A percentile compares a stretch with the other conserved stretches of the same genome.
These are phyloP conservation scores for Bombus cullumanus DNA, from an alignment of 1,140 invertebrate genomes.

Conservation along the genomic window DNA sequence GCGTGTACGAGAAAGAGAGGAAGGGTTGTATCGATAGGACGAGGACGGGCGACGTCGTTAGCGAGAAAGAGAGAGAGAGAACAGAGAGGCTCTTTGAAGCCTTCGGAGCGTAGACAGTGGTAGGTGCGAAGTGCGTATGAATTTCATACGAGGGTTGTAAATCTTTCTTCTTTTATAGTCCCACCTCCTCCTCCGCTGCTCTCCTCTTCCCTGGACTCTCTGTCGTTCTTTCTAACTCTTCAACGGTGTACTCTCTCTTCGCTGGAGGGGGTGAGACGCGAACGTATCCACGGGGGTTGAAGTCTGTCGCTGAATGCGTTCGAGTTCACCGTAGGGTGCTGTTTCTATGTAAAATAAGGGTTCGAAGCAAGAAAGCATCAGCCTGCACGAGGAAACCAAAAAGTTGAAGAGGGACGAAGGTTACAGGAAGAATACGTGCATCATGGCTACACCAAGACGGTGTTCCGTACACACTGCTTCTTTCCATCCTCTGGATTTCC, in stretches of 20 bases:
- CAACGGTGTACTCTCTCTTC: not conserved
- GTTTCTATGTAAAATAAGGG: slow-evolving; percentile 61
- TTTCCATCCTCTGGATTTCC: not conserved
- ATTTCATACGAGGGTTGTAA: slow-evolving; percentile 73
- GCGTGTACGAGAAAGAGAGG: not conserved
- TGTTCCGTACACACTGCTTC: slow-evolving; percentile 20
- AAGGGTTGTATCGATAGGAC: slow-evolving; percentile 25
- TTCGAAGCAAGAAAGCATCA: slow-evolving; percentile 36
- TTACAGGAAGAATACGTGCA: slow-evolving; percentile 27
- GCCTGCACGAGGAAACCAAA: slow-evolving; percentile 24
- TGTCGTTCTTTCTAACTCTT: slow-evolving; percentile 26
- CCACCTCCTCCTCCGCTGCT: slow-evolving; percentile 14
- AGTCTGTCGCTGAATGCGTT: slow-evolving; percentile 52
- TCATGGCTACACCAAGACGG: slow-evolving; percentile 43
- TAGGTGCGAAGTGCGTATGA: slow-evolving; percentile 73
- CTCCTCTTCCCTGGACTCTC: slow-evolving; percentile 6
- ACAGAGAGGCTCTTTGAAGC: slow-evolving; percentile 62
- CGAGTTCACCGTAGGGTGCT: slow-evolving; percentile 52
- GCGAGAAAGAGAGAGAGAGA: not conserved
- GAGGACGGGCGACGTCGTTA: not conserved
- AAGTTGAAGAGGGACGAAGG: not conserved
- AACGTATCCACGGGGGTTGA: slow-evolving; percentile 57
- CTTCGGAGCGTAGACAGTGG: slow-evolving; percentile 54
- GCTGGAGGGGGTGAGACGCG: slow-evolving; percentile 10
- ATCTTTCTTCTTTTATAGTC: slow-evolving; percentile 71